Evolutionary conservation across 2,113 vertebrate genomes (phyloP), one percentile per base, ranked within the genome.

Genomic region (Trematomus loennbergii): DNA sequence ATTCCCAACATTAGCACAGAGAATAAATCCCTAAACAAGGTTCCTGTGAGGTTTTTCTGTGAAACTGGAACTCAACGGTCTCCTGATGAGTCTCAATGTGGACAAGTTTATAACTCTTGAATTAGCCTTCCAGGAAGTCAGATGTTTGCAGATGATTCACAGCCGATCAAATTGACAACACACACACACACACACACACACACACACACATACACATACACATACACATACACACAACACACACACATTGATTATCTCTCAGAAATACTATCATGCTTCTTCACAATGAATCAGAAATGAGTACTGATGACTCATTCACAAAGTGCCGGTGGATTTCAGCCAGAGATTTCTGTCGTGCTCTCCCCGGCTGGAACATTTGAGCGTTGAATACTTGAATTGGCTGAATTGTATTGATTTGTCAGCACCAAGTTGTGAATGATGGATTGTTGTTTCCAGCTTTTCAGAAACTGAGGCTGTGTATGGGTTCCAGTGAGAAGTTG

Each of bases 121-220:
- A 83, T 86, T 85, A 63, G 79, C 75, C 74, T 92, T 92, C 85
- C 61, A 61, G 79, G 88, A 92, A 92, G 76, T 88, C 86, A 81
- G 80, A 90, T 82, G 88, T 75, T 75, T 84, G 76, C 67, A 62
- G 81, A 90, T 91, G 85, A 88, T 84, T 90, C 85, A 87, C 82
- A 82, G 67, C 76, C n/a, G 18, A 89, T 84, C 84, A 69, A 17
- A 79, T 54, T 82, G 58, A 74, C 74, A 58, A 78, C 58, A 75
- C 11, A 73, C 12, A 55, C 29, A 70, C n/a, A 18, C 61, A 78
- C 58, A 75, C 11, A 73, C 12, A 55, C 72, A 70, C 60, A 49
- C 18, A 59, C 8, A 62, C 52, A 70, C 12, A 65, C 64, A 81
- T 50, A 76, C 9, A 9, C 12, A 46, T 60, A 65, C 52, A 43